Base-by-base conservation (phyloP, 2,113 vertebrate species). In the Bombycilla garrulus region DNA sequence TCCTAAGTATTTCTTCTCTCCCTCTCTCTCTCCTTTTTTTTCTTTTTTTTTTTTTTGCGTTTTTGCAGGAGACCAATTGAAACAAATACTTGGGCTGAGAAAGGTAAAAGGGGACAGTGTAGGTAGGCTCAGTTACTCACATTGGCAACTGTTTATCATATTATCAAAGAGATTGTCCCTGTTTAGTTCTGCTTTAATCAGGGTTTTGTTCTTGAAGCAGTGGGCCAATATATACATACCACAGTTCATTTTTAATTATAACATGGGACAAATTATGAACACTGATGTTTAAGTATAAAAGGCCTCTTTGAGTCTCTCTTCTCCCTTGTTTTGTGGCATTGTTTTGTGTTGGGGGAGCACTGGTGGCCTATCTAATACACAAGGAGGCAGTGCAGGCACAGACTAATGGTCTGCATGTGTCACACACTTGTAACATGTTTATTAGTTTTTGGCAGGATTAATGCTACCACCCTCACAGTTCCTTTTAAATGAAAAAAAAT, bases 361-460 rank as follows among this genome's bases (percentile, higher is more conserved):
- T 77, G 96, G 89, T 74, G 87, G 61, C 93, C 70, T 79, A 12
- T 47, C 56, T 76, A 65, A 92, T 94, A 89, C 91, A 95, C 96
- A 95, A 89, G 94, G 94, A 95, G 95, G 93, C 91, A 97, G 78
- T 85, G 84, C 95, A 97, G 87, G 86, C 94, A 92, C 91, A 91
- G 93, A 79, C 81, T 95, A 95, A 91, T 92, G 84, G 45, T 33
- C 66, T 92, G 57, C 50, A 80, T 82, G 73, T 76, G 89, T 81
- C 78, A 79, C 84, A 53, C 66, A 31, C 74, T 91, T 79, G 66
- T 35, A 67, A 47, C 19, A 9, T 45, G 45, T 92, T 95, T 91
- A 57, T 91, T 95, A 89, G 83, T 54, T 80, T 76, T 83, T 93
- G 78, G 81, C 62, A 81, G 72, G 42, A 22, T 48, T 85, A 26